A percentile compares a stretch with the other conserved stretches of the same genome.
phyloP scores from a whole-genome alignment of 2,113 vertebrate species.

The Macquaria ambigua region DNA sequence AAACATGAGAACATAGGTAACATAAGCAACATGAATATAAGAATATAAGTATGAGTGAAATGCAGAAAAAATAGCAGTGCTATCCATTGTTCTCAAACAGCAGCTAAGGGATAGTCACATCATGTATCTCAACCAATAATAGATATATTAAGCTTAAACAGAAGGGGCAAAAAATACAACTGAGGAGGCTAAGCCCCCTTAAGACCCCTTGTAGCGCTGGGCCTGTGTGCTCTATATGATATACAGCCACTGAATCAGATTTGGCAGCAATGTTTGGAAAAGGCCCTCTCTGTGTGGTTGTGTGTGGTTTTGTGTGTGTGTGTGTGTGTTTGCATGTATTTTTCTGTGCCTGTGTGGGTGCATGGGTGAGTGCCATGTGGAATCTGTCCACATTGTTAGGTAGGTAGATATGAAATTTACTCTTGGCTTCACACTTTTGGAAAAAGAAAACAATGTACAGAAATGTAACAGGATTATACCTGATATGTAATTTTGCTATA shows the following conservation, averaged over 20 bases:
- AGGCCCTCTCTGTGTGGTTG: conserved; percentile 23
- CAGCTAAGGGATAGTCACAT: too few species aligned
- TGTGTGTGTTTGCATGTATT: conserved; percentile 34
- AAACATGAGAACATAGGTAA: too few species aligned
- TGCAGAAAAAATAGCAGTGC: too few species aligned
- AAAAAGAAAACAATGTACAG: conserved; percentile 23
- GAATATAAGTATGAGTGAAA: too few species aligned
- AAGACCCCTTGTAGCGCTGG: too few species aligned
- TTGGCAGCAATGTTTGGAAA: conserved; percentile 38
- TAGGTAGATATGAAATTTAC: conserved; percentile 39
- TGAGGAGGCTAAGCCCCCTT: too few species aligned
- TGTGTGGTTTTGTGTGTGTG: neutral
- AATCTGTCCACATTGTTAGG: conserved; percentile 47
- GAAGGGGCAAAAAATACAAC: too few species aligned
- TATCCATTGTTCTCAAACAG: too few species aligned
- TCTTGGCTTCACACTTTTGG: conserved; percentile 21
- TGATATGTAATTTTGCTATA: neutral
- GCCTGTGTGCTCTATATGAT: neutral
- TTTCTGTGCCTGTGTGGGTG: conserved; percentile 48
- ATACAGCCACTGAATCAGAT: conserved; percentile 51
- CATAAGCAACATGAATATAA: too few species aligned
- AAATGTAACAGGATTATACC: conserved; percentile 17
- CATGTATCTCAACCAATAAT: too few species aligned
- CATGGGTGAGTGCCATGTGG: conserved; percentile 52
- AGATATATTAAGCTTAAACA: too few species aligned